A percentile compares a stretch with the other conserved stretches of the same genome.
Conservation (phyloP, 2,113 vertebrate genomes). For the Vulpes vulpes region DNA sequence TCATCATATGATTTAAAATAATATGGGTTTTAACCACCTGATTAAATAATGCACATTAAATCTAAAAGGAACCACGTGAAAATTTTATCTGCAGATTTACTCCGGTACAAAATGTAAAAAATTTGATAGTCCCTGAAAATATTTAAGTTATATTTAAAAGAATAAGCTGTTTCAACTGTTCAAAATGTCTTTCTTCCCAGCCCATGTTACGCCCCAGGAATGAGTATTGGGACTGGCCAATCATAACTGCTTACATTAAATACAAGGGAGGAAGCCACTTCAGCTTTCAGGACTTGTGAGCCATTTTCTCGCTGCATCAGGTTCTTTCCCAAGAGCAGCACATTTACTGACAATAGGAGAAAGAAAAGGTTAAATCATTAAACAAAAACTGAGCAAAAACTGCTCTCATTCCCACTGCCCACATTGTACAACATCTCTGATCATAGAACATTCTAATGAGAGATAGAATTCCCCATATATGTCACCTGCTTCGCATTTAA, state of each 20-base stretch:
- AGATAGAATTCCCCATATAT: not conserved
- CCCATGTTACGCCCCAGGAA: not conserved
- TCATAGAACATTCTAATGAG: not conserved
- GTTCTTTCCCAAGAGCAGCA: not conserved
- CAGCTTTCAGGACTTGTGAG: too few relatives aligned
- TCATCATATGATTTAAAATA: slow-evolving; percentile 58
- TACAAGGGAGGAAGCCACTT: rapidly evolving
- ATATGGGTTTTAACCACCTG: slow-evolving; percentile 61
- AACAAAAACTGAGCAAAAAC: not conserved
- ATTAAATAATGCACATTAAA: slow-evolving; percentile 57
- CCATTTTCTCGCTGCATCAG: not conserved
- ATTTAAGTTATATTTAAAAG: not conserved
- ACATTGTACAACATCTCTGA: not conserved
- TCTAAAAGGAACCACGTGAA: slow-evolving; percentile 46
- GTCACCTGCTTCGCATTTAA: not conserved
- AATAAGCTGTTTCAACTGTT: not conserved
- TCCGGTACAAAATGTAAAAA: slow-evolving; percentile 10
- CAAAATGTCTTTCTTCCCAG: not conserved
- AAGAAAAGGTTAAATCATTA: not conserved
- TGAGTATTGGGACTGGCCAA: not conserved
- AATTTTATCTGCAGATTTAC: slow-evolving; percentile 51
- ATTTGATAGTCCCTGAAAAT: slow-evolving; percentile 54
- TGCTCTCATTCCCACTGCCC: rapidly evolving
- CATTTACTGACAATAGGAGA: not conserved
- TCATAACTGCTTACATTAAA: too few relatives aligned